Base-by-base conservation (phyloP, 2,888 invertebrate species). In the Drosophila cognata region DNA sequence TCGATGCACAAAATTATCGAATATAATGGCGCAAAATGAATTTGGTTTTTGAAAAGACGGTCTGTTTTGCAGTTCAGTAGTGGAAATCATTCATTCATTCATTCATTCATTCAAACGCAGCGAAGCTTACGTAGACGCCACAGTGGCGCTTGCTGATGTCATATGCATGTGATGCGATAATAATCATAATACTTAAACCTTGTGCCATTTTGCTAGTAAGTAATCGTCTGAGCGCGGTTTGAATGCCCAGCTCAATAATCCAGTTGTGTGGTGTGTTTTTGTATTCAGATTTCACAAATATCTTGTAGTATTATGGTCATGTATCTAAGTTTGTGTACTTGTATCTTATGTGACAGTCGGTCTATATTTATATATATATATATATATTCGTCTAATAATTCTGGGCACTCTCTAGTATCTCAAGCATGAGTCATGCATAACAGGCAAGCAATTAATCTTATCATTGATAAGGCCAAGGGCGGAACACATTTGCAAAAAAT, bases 381-480 rank as follows among this genome's bases (percentile, higher is more conserved):
- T 31, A 16, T 57, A 21, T 21, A 21, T 21, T 21, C 21, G 38
- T 5, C 43, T 53, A 43, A 50, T 46, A 59, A 70, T 4, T 59
- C 52, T 13, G 48, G 38, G 68, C 68, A 51, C 71, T 70, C 57
- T 68, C 28, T 60, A 36, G 28, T 38, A 38, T 51, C 29, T 35
- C 16, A 25, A 25, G 11, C n/a, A 43, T 88, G 86, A 90, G 29
- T 87, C 87, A 90, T 63, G 57, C 36, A 31, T 43, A 60, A 46
- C 74, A 56, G 60, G 58, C 76, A 57, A 62, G 64, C 59, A 79
- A 84, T 87, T 90, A 87, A 90, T 87, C 87, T 90, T 87, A 87
- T 87, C 89, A 84, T 79, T 86, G 87, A 87, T 87, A 87, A 87
- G 90, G 89, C 87, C 89, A 87, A 86, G 87, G 89, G 84, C 79